Base-by-base conservation (phyloP, 2,888 invertebrate species). In the Silvanus unidentatus region DNA sequence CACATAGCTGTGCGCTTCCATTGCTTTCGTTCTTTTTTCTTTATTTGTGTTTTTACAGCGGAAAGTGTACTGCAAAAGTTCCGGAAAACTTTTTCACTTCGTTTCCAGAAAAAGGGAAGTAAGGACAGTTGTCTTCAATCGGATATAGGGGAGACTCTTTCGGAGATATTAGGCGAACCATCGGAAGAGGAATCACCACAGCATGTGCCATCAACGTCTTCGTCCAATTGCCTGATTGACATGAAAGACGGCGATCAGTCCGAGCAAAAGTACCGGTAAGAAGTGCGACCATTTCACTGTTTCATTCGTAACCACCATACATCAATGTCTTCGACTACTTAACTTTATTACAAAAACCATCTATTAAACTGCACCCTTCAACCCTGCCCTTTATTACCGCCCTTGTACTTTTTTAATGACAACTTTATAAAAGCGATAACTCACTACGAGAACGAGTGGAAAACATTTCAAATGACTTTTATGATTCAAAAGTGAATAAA, bases 31-130 rank as follows among this genome's bases (percentile, higher is more conserved):
- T 16, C 16, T 14, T 13, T 37, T 37, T 16, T 11, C 15, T 15
- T 37, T 37, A 37, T 27, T 39, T 40, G 12, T 47, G 5, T 39
- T 42, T 40, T 54, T 57, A 40, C 57, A 64, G 65, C 56, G 34
- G 79, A 79, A 58, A 79, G 82, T 63, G 82, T 84, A 30, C 68
- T 84, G 52, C 81, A 84, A 60, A 84, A 84, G 69, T 84, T 85
- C 67, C 75, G 82, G 47, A 84, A 84, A 64, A 83, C 81, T 49
- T 80, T 85, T 62, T 81, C 82, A 16, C 63, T 79, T 46, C 75
- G 77, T 54, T 79, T 80, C 63, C 75, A 78, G 39, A 42, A 45
- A 39, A 44, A 45, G 27, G 45, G 74, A 36, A 75, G 74, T 59
- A 74, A 74, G 54, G 74, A 75, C 46, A 71, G 71, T 49, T 66